Conservation (phyloP, 2,113 vertebrate genomes). For the Ramphastos sulfuratus region DNA sequence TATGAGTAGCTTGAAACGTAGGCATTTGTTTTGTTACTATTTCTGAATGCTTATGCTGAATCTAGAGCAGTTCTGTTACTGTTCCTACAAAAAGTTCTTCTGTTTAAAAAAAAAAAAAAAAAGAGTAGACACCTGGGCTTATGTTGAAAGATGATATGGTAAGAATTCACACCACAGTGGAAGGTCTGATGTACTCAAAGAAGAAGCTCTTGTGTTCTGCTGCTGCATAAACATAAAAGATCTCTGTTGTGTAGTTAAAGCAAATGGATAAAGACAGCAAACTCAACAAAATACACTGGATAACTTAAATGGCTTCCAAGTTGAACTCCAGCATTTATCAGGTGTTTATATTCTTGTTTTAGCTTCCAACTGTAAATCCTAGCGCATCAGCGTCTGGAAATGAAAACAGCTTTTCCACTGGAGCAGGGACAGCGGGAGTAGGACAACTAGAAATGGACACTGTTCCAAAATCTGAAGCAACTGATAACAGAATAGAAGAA, state of each 20-base stretch:
- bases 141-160: background rate
- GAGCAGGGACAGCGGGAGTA: conserved; percentile 54
- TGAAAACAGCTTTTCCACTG: conserved; percentile 72
- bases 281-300: background rate
- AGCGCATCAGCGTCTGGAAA: conserved; percentile 71
- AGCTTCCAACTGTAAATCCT: conserved; percentile 78
- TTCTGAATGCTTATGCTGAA: background rate
- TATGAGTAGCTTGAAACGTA: background rate
- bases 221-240: background rate
- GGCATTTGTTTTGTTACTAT: background rate
- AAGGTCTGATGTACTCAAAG: background rate
- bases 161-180: background rate
- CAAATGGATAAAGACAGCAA: background rate
- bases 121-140: background rate
- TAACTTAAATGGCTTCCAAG: background rate
- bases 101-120: background rate
- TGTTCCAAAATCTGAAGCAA: conserved; percentile 69
- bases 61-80: background rate
- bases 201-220: background rate
- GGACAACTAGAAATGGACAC: conserved; percentile 65
- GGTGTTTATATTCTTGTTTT: background rate
- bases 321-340: background rate
- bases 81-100: background rate
- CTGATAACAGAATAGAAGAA: conserved; percentile 74
- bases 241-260: background rate